Base-by-base conservation (phyloP, 2,888 invertebrate genomes). In the Cerastis rubricosa region DNA sequence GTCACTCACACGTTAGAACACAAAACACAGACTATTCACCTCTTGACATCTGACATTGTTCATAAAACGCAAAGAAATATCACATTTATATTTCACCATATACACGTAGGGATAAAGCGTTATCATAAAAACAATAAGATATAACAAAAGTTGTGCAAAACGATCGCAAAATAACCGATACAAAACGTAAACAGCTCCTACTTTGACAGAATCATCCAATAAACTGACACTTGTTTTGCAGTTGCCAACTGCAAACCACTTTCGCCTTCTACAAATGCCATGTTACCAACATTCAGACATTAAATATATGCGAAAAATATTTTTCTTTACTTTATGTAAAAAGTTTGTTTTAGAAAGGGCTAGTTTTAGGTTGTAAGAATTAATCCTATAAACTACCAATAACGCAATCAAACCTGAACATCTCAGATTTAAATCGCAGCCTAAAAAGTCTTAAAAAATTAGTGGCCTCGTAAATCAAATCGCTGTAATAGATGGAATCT, bases 181-280 rank as follows among this genome's bases (percentile, higher is more conserved):
- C 95, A 96, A 96, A 96, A 96, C 95, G 94, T 96, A 96, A 96
- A 96, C 96, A 96, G 94, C 96, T 94, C 95, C 95, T 94, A 92
- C 95, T 95, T 95, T 96, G 96, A 96, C 96, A 96, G 95, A 91
- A 94, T 92, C 94, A 93, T 94, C 91, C 91, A 93, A 91, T 93
- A 94, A 95, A 96, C 96, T 96, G 89, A 89, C 89, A 89, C 84
- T 88, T 85, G 80, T 75, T 83, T 86, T 91, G 91, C 89, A 82
- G 90, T 90, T 95, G 92, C 95, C 95, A 95, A 94, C 93, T 91
- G 89, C 89, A 88, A 93, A 93, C 90, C 86, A 94, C 94, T 95
- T 94, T 95, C 94, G 92, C 93, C 92, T 93, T 94, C 91, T 88
- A 75, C 51, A 65, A 82, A 76, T 86, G 83, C 82, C 81, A 87